These are phyloP conservation scores for Cavia porcellus DNA, from an alignment of 2,113 vertebrate genomes.

Conservation along the genomic window DNA sequence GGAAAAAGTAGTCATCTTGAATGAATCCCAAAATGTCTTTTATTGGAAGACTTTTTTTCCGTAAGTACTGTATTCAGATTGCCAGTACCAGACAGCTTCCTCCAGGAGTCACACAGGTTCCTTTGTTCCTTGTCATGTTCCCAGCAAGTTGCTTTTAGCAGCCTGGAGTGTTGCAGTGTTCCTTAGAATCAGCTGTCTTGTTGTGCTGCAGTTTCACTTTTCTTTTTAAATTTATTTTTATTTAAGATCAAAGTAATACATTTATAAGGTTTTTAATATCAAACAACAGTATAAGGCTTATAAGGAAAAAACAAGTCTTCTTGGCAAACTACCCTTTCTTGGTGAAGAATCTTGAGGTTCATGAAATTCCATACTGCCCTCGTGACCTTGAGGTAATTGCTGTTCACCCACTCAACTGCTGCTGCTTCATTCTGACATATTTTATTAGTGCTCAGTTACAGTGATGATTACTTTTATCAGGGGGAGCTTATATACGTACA, in stretches of 20 bases:
- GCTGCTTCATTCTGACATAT: background rate
- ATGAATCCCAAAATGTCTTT: constrained; percentile 4
- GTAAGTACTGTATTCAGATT: background rate
- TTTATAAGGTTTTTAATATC: background rate
- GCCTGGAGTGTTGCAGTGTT: background rate
- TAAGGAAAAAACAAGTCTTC: background rate
- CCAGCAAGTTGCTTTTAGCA: background rate
- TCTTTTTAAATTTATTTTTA: background rate
- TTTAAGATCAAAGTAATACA: background rate
- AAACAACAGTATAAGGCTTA: background rate
- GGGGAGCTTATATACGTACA: background rate
- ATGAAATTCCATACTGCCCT: background rate
- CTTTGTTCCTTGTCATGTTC: background rate
- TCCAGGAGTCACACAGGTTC: background rate
- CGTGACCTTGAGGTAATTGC: background rate
- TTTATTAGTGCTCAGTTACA: background rate
- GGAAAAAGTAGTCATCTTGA: background rate
- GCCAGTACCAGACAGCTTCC: background rate
- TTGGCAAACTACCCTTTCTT: background rate
- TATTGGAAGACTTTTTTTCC: background rate
- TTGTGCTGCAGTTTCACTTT: background rate
- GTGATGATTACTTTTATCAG: background rate
- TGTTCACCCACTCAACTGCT: background rate
- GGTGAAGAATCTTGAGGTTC: background rate
- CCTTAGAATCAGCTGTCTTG: background rate